These are phyloP conservation scores for Embidobia sp. DNA, from an alignment of 2,888 invertebrate genomes.

Conservation along the genomic window DNA sequence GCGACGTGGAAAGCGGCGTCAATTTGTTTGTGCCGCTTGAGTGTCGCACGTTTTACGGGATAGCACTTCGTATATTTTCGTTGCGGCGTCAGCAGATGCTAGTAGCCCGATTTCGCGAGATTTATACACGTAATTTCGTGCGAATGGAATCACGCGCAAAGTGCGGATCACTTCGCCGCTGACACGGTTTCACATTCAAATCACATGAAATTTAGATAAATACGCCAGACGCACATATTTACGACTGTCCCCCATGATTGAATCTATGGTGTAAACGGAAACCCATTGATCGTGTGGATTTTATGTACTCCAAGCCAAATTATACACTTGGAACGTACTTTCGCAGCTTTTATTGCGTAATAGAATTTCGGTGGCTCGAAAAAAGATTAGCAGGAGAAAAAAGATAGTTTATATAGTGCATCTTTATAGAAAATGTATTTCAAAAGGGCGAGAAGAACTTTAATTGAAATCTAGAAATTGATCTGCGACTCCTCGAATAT, in stretches of 20 bases:
- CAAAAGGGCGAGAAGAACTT: too few relatives aligned
- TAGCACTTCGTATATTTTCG: constrained; percentile 46
- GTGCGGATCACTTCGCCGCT: constrained; percentile 29
- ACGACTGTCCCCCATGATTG: constrained; percentile 10
- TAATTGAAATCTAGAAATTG: too few relatives aligned
- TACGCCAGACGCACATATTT: constrained; percentile 31
- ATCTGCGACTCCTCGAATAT: too few relatives aligned
- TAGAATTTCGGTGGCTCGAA: too few relatives aligned
- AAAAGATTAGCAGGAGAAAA: too few relatives aligned
- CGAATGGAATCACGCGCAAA: constrained; percentile 22
- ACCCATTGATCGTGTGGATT: constrained; percentile 11
- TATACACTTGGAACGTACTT: too few relatives aligned
- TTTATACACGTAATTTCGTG: constrained; percentile 53
- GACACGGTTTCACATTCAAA: constrained; percentile 30
- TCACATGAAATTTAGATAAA: constrained; percentile 55
- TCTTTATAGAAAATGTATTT: too few relatives aligned
- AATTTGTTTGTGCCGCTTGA: constrained; percentile 49
- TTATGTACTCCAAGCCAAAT: constrained; percentile 5
- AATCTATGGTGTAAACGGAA: neutral
- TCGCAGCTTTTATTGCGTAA: neutral
- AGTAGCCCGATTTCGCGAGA: constrained; percentile 50
- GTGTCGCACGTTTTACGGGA: constrained; percentile 19
- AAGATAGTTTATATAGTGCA: too few relatives aligned
- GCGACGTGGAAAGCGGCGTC: constrained; percentile 24
- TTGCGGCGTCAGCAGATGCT: constrained; percentile 51